Percentiles rank a stretch among this genome's conserved stretches.
Evolutionary conservation across 2,888 invertebrate species (phyloP).

Genomic region (Portevinia maculata): DNA sequence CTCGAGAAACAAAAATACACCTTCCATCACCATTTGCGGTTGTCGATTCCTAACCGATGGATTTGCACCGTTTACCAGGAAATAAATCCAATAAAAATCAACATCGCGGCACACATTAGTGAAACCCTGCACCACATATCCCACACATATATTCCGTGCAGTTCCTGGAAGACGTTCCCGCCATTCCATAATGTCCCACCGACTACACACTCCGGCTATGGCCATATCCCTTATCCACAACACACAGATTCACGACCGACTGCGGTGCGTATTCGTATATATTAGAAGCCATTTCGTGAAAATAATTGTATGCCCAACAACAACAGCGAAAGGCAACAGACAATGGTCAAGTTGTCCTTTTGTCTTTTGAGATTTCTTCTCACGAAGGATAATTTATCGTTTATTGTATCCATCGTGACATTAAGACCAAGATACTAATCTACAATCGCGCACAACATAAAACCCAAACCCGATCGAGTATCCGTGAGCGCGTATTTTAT

Average conservation of each 20-base stretch:
- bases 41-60: conserved; percentile 48
- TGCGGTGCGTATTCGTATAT: conserved; percentile 38
- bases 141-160: conserved; percentile 31
- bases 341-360: conserved; percentile 67
- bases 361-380: conserved; percentile 54
- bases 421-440: conserved; percentile 77
- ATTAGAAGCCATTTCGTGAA: conserved; percentile 41
- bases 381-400: conserved; percentile 77
- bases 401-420: conserved; percentile 78
- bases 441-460: conserved; percentile 39
- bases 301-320: conserved; percentile 50
- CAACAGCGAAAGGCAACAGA: conserved; percentile 17
- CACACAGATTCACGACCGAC: conserved; percentile 38
- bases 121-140: conserved; percentile 31
- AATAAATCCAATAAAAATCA: conserved; percentile 44
- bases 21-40: conserved; percentile 28
- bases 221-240: conserved; percentile 1
- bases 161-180: conserved; percentile 50
- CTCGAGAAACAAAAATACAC: conserved; percentile 3
- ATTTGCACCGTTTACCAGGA: conserved; percentile 44
- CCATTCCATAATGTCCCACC: conserved; percentile 10
- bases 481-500: conserved; percentile 34
- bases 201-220: background rate
- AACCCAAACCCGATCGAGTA: conserved; percentile 6
- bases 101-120: conserved; percentile 21